phyloP scores from a whole-genome alignment of 1,140 invertebrate genomes.

The Ditylenchus dipsaci region DNA sequence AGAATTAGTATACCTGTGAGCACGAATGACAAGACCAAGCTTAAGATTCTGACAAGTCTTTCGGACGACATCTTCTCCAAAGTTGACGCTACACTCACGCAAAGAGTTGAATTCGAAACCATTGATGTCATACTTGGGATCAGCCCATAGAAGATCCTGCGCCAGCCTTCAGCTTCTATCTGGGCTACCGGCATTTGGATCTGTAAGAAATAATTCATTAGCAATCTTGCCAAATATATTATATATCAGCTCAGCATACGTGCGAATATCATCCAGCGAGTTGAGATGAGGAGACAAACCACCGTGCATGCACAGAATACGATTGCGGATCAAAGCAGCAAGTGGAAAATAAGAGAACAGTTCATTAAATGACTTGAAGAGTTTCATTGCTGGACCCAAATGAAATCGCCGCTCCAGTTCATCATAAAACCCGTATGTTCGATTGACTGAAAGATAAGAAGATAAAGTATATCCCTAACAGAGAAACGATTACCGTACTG shows the following conservation, averaged over 20 bases:
- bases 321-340: slow-evolving; percentile 77
- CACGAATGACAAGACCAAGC: slow-evolving; percentile 48
- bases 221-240: background rate
- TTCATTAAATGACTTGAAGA: slow-evolving; percentile 60
- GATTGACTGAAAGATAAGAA: slow-evolving; percentile 59
- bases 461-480: too few relatives aligned
- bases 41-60: slow-evolving; percentile 38
- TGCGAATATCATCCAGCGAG: slow-evolving; percentile 59
- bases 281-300: slow-evolving; percentile 73
- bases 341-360: slow-evolving; percentile 52
- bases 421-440: slow-evolving; percentile 65
- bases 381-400: background rate
- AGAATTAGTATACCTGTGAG: slow-evolving; percentile 9
- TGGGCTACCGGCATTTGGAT: background rate
- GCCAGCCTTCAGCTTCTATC: slow-evolving; percentile 9
- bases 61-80: slow-evolving; percentile 47
- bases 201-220: background rate
- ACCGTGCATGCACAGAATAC: slow-evolving; percentile 66
- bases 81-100: slow-evolving; percentile 56
- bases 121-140: slow-evolving; percentile 40
- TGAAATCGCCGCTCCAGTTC: slow-evolving; percentile 30
- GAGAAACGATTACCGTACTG: slow-evolving; percentile 58
- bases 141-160: slow-evolving; percentile 59
- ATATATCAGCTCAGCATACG: background rate
- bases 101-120: slow-evolving; percentile 67